phyloP scores from a whole-genome alignment of 2,888 invertebrate genomes.

The Glyphotaelius pellucidus region DNA sequence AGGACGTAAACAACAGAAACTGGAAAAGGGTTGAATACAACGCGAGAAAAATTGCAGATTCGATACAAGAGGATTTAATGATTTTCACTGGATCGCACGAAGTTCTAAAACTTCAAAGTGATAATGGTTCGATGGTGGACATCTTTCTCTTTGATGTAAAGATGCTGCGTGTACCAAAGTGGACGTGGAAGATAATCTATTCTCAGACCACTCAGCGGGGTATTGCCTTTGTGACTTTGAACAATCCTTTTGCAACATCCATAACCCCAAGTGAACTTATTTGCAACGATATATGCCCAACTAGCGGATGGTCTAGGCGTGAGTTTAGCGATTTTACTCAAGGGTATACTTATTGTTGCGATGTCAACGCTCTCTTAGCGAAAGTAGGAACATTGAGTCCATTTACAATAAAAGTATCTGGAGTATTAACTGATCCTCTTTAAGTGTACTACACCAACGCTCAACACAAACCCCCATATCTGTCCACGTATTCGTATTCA shows the following conservation, averaged over 20 bases:
- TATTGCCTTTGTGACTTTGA: slow-evolving; percentile 73
- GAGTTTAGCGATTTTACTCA: slow-evolving; percentile 61
- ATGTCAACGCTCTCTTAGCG: slow-evolving; percentile 62
- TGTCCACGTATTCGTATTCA: no score
- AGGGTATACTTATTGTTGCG: slow-evolving; percentile 67
- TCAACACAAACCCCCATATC: no score
- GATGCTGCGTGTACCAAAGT: slow-evolving; percentile 72
- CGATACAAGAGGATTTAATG: slow-evolving; percentile 68
- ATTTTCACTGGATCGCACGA: slow-evolving; percentile 72
- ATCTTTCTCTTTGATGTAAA: slow-evolving; percentile 70
- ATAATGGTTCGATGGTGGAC: slow-evolving; percentile 67
- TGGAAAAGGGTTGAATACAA: slow-evolving; percentile 72
- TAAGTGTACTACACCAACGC: not conserved
- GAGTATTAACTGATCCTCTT: slow-evolving; percentile 37
- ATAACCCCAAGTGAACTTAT: slow-evolving; percentile 66
- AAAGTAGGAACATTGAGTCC: slow-evolving; percentile 57
- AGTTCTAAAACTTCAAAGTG: slow-evolving; percentile 70
- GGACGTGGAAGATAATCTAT: slow-evolving; percentile 73
- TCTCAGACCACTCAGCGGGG: slow-evolving; percentile 69
- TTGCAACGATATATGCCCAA: slow-evolving; percentile 71
- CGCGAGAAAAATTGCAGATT: slow-evolving; percentile 70
- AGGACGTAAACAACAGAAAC: slow-evolving; percentile 73
- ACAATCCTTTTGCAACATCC: slow-evolving; percentile 72
- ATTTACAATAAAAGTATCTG: slow-evolving; percentile 17
- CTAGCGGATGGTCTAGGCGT: slow-evolving; percentile 69